Conservation (phyloP, 2,888 invertebrate genomes). For the Oscheius sp. region DNA sequence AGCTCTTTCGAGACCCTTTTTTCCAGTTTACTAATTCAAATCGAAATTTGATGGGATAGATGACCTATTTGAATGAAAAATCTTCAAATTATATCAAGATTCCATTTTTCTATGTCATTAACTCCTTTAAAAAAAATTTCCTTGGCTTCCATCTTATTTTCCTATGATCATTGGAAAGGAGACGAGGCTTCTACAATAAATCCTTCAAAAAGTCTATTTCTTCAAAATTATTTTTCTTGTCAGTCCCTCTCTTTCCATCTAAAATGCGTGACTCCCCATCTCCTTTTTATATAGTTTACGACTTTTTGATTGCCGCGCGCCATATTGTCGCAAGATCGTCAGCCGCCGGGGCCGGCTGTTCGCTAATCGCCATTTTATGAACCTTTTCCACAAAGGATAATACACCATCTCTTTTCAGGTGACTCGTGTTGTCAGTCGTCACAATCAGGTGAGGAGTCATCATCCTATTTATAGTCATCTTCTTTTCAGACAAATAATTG, state of each 20-base stretch:
- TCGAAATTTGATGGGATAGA: too few species aligned
- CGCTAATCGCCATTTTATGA: conserved; percentile 28
- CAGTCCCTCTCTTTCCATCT: neutral
- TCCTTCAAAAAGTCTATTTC: neutral
- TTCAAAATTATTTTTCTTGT: too few species aligned
- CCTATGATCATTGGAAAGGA: too few species aligned
- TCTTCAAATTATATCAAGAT: too few species aligned
- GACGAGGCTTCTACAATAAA: too few species aligned
- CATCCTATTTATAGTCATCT: neutral
- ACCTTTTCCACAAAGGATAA: conserved; percentile 22
- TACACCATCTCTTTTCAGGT: conserved; percentile 72
- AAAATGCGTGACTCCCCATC: conserved; percentile 8
- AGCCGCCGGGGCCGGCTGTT: conserved; percentile 13
- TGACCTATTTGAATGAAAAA: too few species aligned
- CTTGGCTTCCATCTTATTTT: too few species aligned
- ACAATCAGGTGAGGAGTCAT: conserved; percentile 81
- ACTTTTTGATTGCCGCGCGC: conserved; percentile 33
- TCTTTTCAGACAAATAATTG: conserved; percentile 82
- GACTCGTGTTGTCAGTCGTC: conserved; percentile 89
- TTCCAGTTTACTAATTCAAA: too few species aligned
- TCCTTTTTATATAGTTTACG: conserved; percentile 34
- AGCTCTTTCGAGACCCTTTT: too few species aligned
- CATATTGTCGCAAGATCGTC: conserved; percentile 33
- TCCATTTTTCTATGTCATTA: too few species aligned
- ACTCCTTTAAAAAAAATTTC: too few species aligned